Conservation (phyloP, 2,888 invertebrate species). For the Drosophila sordidula region DNA sequence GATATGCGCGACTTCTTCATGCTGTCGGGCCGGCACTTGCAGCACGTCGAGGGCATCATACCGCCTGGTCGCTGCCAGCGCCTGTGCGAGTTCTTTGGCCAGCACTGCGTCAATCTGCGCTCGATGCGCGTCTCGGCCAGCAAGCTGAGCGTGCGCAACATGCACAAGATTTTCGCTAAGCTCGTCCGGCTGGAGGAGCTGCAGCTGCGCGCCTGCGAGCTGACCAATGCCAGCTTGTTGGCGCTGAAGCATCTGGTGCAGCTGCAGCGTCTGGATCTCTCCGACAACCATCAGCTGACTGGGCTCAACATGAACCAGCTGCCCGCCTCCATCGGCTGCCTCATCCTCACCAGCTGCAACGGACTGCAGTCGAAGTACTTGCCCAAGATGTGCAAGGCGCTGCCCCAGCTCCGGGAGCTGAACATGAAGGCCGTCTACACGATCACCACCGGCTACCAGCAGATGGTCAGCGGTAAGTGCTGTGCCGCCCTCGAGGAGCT, state of each 20-base stretch:
- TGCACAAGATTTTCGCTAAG: slow-evolving; percentile 16
- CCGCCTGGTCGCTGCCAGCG: slow-evolving; percentile 30
- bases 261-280: slow-evolving; percentile 28
- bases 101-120: slow-evolving; percentile 29
- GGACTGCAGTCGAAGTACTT: slow-evolving; percentile 20
- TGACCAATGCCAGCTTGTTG: slow-evolving; percentile 15
- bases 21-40: slow-evolving; percentile 24
- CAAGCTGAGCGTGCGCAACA: slow-evolving; percentile 12
- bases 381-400: slow-evolving; percentile 11
- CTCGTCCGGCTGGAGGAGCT: slow-evolving; percentile 8
- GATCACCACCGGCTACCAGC: slow-evolving; percentile 15
- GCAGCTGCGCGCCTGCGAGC: slow-evolving; percentile 17
- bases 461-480: slow-evolving; percentile 8
- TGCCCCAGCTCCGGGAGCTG: slow-evolving; percentile 18
- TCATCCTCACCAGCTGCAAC: slow-evolving; percentile 22
- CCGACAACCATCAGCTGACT: slow-evolving; percentile 30
- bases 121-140: slow-evolving; percentile 15
- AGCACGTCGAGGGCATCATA: slow-evolving; percentile 23
- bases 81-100: slow-evolving; percentile 30
- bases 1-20: slow-evolving; percentile 48
- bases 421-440: slow-evolving; percentile 24
- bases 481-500: slow-evolving; percentile 18
- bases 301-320: slow-evolving; percentile 30
- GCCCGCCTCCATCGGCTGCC: slow-evolving; percentile 14
- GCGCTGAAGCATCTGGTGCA: slow-evolving; percentile 5